phyloP scores from a whole-genome alignment of 64 coral and sea anemone genomes.

The Stichodactyla mertensii region DNA sequence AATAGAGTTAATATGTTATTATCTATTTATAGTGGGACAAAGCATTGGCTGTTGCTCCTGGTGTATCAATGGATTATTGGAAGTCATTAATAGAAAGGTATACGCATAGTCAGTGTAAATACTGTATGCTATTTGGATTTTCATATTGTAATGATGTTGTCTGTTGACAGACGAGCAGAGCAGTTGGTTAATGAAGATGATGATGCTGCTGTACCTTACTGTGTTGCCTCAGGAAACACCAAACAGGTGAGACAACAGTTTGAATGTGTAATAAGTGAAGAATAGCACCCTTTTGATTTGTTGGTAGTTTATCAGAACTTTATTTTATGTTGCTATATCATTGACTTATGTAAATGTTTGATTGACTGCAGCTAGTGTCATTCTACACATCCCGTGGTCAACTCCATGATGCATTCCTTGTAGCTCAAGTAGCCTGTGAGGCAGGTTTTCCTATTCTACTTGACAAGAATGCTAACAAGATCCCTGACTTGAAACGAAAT shows the following conservation, averaged over 20 bases:
- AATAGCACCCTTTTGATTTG: neutral
- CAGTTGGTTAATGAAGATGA: conserved; percentile 84
- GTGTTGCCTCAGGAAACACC: conserved; percentile 67
- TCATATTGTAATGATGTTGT: neutral
- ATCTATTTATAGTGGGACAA: conserved; percentile 79
- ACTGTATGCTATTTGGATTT: neutral
- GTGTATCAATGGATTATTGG: conserved; percentile 91
- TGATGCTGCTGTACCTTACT: conserved; percentile 85
- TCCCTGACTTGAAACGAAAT: conserved; percentile 56
- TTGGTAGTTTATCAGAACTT: no score
- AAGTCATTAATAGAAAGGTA: conserved; percentile 80
- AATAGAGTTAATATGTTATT: neutral
- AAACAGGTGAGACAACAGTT: conserved; percentile 36
- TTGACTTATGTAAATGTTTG: neutral
- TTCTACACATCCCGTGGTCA: conserved; percentile 85
- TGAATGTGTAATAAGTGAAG: neutral
- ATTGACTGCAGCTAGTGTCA: conserved; percentile 56
- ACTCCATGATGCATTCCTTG: conserved; percentile 84
- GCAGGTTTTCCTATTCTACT: conserved; percentile 44
- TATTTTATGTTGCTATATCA: neutral
- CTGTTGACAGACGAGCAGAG: conserved; percentile 48
- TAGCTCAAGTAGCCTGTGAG: conserved; percentile 76
- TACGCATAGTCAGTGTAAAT: neutral
- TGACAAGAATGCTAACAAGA: conserved; percentile 42
- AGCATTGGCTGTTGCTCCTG: conserved; percentile 82